phyloP scores from a whole-genome alignment of 1,140 invertebrate species.

The Bombus superbus region DNA sequence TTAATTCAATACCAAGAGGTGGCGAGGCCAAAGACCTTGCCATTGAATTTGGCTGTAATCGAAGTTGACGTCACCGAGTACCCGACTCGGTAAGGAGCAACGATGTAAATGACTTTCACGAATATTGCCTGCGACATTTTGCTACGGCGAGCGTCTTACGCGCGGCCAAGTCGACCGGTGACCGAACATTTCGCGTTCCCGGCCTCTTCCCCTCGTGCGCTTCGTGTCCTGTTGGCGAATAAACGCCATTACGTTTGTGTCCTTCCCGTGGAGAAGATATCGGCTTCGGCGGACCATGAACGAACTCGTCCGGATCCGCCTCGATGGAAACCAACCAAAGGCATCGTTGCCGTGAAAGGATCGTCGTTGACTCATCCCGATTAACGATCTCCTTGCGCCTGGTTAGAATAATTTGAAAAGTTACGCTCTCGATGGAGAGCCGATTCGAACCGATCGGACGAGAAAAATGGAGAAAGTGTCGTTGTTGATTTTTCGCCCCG shows the following conservation, averaged over 20 bases:
- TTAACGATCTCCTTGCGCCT: conserved; percentile 6
- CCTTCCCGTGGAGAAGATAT: not conserved
- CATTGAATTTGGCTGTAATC: conserved; percentile 63
- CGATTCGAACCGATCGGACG: not conserved
- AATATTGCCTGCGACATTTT: conserved; percentile 59
- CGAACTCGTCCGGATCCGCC: conserved; percentile 27
- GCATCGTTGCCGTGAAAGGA: conserved; percentile 16
- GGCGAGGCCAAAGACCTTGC: conserved; percentile 67
- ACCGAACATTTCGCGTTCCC: conserved; percentile 25
- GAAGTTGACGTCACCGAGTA: conserved; percentile 60
- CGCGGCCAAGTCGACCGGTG: not conserved
- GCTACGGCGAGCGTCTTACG: not conserved
- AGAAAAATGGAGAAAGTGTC: conserved; percentile 9
- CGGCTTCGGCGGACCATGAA: conserved; percentile 44
- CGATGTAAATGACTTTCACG: conserved; percentile 58
- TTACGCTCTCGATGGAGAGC: not conserved
- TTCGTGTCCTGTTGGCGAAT: not conserved
- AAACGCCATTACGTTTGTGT: conserved; percentile 31
- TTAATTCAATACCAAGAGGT: conserved; percentile 51
- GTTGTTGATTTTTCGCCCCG: not conserved
- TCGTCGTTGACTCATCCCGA: conserved; percentile 3
- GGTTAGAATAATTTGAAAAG: conserved; percentile 32
- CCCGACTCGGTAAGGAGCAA: conserved; percentile 40
- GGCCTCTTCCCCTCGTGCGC: not conserved
- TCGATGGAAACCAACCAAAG: not conserved